Evolutionary conservation across 2,113 vertebrate genomes (phyloP).

Genomic region (Perccottus glenii): DNA sequence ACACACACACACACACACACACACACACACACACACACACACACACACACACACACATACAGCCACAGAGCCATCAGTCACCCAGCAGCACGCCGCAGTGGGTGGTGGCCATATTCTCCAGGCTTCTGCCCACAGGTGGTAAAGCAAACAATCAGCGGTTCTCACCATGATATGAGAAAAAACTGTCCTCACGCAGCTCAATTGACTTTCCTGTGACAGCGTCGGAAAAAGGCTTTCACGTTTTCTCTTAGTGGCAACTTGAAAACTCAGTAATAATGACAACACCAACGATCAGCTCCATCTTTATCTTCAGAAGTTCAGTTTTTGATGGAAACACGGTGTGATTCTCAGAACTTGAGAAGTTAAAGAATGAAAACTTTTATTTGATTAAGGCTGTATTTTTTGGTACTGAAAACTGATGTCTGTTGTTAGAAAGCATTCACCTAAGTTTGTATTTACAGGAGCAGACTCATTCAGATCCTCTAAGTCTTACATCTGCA

Average conservation of each 20-base stretch:
- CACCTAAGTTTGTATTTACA: too few relatives aligned
- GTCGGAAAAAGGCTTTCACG: constrained; percentile 3
- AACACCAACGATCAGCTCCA: constrained; percentile 23
- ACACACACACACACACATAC: constrained; percentile 12
- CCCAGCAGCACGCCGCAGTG: constrained; percentile 34
- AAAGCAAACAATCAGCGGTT: constrained; percentile 69
- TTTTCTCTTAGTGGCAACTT: constrained; percentile 21
- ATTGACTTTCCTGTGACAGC: constrained; percentile 34
- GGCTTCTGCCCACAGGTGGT: constrained; percentile 60
- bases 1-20: not conserved
- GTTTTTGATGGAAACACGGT: not conserved
- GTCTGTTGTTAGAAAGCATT: too few relatives aligned
- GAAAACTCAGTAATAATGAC: constrained; percentile 28
- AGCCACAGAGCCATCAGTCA: constrained; percentile 50
- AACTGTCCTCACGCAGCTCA: constrained; percentile 52
- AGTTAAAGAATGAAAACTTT: too few relatives aligned
- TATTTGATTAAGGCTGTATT: too few relatives aligned
- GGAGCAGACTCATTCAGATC: too few relatives aligned
- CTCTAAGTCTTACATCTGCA: too few relatives aligned
- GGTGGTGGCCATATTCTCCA: constrained; percentile 61
- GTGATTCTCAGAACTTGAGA: not conserved
- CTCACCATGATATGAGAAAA: constrained; percentile 46
- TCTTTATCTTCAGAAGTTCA: constrained; percentile 5
- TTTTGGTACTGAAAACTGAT: too few relatives aligned
- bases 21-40: not conserved